Evolutionary conservation across 2,797 vertebrate genomes (phyloP), one percentile per base, ranked within the genome.

Genomic region (Vespertilio murinus): DNA sequence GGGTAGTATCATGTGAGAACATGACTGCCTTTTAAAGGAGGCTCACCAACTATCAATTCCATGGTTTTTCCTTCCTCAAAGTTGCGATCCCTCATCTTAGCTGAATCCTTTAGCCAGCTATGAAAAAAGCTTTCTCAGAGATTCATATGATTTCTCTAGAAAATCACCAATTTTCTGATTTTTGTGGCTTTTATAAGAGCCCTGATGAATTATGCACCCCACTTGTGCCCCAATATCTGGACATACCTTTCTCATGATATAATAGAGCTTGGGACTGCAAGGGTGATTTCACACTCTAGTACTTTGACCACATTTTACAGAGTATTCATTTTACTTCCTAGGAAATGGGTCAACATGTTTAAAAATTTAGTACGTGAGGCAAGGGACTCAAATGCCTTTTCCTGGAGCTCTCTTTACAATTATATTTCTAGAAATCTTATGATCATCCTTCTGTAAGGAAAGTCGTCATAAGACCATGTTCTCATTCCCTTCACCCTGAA

Each of bases 291-390:
- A 33, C 30, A 20, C 38, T 77, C 65, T 45, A 30, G 38, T 52
- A 25, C 40, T 90, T 82, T 61, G 77, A 40, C 75, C 38, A 30
- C 87, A 49, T 75, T 64, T 78, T 90, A 38, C 1, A 42, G 8
- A 23, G 4, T 80, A 61, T 92, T 89, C 61, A 87, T 73, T 96
- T 92, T 47, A 47, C 59, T 95, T 94, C 92, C 88, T 73, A 78
- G 69, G 88, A 94, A 88, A 78, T 93, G 18, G 83, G 79, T 85
- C 59, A 75, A 20, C 45, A 80, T 93, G 61, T 93, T 96, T 25
- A 95, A 96, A 96, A 90, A 71, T 85, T 88, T 28, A 86, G 1
- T 71, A 67, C 61, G 7, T 94, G 56, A 47, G 49, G 42, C 8
- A 67, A 90, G 10, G 28, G 54, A 75, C 28, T 78, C 54, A 91